A percentile compares a stretch with the other conserved stretches of the same genome.
These are phyloP conservation scores for Leptopterna dolabrata DNA, from an alignment of 2,888 invertebrate genomes.

Conservation along the genomic window DNA sequence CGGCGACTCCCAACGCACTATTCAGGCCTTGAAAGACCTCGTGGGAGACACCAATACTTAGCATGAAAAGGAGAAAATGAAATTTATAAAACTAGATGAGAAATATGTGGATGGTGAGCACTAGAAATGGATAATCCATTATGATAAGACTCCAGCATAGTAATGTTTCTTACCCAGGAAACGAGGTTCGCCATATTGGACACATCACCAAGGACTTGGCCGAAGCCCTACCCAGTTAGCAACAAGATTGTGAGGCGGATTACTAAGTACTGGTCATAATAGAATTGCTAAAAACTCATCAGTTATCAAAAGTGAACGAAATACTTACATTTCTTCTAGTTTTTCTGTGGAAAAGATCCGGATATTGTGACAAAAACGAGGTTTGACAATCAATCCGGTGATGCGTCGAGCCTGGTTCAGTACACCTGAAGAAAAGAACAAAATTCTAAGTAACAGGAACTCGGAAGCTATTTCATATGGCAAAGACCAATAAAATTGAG, in stretches of 20 bases:
- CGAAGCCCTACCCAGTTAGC: not conserved
- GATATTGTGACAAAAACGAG: not conserved
- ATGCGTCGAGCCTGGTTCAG: constrained; percentile 37
- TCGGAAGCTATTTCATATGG: not conserved
- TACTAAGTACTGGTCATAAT: too few species aligned
- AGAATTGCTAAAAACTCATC: too few species aligned
- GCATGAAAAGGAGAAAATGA: too few species aligned
- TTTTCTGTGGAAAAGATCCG: not conserved
- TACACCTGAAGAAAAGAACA: not conserved
- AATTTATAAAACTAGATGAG: too few species aligned
- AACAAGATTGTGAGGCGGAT: not conserved
- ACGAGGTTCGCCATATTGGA: not conserved
- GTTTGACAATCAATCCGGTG: constrained; percentile 5
- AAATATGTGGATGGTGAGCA: too few species aligned
- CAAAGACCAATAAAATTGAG: not conserved
- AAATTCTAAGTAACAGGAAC: not conserved
- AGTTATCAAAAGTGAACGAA: not conserved
- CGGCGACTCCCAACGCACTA: too few species aligned
- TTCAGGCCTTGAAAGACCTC: too few species aligned
- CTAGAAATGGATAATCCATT: too few species aligned
- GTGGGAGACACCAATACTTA: too few species aligned
- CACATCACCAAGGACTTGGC: not conserved
- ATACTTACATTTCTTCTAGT: constrained; percentile 37
- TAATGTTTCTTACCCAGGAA: too few species aligned
- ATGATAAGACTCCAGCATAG: too few species aligned